These are phyloP conservation scores for Halcyon senegalensis DNA, from an alignment of 2,113 vertebrate genomes.

Conservation along the genomic window DNA sequence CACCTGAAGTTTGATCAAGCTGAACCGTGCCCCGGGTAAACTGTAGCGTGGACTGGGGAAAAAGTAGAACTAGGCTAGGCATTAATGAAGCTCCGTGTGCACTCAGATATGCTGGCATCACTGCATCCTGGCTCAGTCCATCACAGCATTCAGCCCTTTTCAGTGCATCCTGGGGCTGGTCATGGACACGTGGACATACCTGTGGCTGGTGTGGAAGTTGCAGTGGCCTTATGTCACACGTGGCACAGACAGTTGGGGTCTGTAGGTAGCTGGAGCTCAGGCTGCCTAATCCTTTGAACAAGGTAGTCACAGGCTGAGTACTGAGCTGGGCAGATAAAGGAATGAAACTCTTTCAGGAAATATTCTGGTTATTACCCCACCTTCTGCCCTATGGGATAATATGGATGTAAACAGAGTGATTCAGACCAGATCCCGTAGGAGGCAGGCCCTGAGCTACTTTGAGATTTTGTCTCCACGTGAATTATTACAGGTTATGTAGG, in stretches of 20 bases:
- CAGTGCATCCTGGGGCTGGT: background rate
- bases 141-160: background rate
- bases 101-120: no score
- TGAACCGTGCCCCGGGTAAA: background rate
- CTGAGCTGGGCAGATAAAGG: background rate
- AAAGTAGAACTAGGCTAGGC: background rate
- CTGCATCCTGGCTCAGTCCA: background rate
- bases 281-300: background rate
- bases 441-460: background rate
- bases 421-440: background rate
- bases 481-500: background rate
- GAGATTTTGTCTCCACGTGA: background rate
- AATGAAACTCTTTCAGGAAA: background rate
- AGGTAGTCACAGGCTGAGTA: background rate
- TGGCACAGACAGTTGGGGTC: background rate
- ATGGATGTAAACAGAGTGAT: background rate
- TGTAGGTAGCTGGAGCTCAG: background rate
- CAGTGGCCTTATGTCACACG: background rate
- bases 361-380: background rate
- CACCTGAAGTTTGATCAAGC: background rate
- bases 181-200: rapidly evolving
- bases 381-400: background rate
- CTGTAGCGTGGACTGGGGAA: background rate
- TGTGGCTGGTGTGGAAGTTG: background rate
- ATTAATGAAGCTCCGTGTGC: no score